phyloP scores from a whole-genome alignment of 2,888 invertebrate genomes.

The Acleris holmiana region DNA sequence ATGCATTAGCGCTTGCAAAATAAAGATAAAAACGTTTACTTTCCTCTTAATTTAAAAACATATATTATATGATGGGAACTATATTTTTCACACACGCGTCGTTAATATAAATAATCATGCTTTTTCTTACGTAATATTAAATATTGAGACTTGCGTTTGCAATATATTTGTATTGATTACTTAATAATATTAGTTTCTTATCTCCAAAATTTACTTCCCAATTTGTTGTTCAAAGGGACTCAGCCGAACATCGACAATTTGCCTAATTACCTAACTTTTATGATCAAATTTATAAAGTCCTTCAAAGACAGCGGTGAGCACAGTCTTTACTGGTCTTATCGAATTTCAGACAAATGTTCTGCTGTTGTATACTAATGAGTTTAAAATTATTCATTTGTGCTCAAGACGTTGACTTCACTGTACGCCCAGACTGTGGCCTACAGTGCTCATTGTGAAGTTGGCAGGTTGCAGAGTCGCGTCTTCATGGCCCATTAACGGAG shows the following conservation, averaged over 20 bases:
- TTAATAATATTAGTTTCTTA: conserved; percentile 6
- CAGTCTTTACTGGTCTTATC: conserved; percentile 18
- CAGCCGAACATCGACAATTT: conserved; percentile 23
- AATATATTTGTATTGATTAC: neutral
- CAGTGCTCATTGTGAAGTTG: conserved; percentile 29
- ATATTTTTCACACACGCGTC: conserved; percentile 10
- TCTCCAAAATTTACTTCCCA: conserved; percentile 21
- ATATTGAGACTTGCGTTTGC: neutral
- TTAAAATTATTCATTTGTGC: conserved; percentile 17
- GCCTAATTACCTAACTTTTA: conserved; percentile 22
- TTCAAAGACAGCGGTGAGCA: conserved; percentile 25
- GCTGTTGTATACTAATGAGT: conserved; percentile 30
- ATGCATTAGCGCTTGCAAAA: conserved; percentile 35
- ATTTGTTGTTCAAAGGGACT: conserved; percentile 14
- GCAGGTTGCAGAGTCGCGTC: conserved; percentile 37
- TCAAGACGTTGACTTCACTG: conserved; percentile 13
- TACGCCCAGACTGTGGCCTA: conserved; percentile 24
- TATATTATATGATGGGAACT: conserved; percentile 3
- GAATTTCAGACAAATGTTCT: conserved; percentile 9
- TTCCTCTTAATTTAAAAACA: conserved; percentile 15
- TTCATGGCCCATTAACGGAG: conserved; percentile 36
- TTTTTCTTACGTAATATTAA: neutral
- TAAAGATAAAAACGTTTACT: conserved; percentile 31
- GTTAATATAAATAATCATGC: neutral
- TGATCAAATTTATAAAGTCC: conserved; percentile 27